Evolutionary conservation across 2,113 vertebrate species (phyloP), one percentile per base, ranked within the genome.

Genomic region (Corythornis cristatus): DNA sequence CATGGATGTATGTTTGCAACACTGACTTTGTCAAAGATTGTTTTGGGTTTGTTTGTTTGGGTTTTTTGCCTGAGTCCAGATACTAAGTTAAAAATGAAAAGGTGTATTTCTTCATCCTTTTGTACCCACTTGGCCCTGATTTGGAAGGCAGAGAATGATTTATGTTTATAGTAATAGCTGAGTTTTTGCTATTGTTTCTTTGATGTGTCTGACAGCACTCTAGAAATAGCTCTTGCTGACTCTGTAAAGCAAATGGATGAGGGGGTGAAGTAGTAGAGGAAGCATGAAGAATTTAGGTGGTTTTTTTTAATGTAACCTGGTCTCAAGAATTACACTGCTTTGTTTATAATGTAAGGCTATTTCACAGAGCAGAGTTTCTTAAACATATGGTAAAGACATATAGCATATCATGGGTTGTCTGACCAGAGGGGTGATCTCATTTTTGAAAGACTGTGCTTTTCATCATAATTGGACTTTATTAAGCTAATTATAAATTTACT

Each of bases 331-430:
- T 87, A 26, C 6, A 11, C 11, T 67, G n/a, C 12, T 56, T 67
- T 78, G 14, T 54, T 61, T 84, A 3, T 46, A 75, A 12, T 4
- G 3, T 8, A 20, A 62, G 15, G 28, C 53, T 46, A 3, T 82
- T 82, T 67, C 60, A 51, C 40, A 68, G 53, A 82, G 45, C 17
- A 65, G n/a, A 33, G 2, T 57, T 72, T 65, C 42, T 77, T 66
- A 77, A 35, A 31, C 0, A 1, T 1, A 1, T 37, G 22, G 9
- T 78, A 15, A 84, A 71, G 40, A 68, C 0, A 0, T 11, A 3
- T 15, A 33, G n/a, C 29, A 13, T 8, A 2, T 79, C 14, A 4
- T 28, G 46, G 42, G 16, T 77, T 19, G 0, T 26, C 51, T 75
- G 29, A 53, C 31, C 23, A 50, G 50, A n/a, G 13, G 12, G 11